A percentile compares a stretch with the other conserved stretches of the same genome.
These are phyloP conservation scores for Misgurnus mizolepis DNA, from an alignment of 2,113 vertebrate species.

Conservation along the genomic window DNA sequence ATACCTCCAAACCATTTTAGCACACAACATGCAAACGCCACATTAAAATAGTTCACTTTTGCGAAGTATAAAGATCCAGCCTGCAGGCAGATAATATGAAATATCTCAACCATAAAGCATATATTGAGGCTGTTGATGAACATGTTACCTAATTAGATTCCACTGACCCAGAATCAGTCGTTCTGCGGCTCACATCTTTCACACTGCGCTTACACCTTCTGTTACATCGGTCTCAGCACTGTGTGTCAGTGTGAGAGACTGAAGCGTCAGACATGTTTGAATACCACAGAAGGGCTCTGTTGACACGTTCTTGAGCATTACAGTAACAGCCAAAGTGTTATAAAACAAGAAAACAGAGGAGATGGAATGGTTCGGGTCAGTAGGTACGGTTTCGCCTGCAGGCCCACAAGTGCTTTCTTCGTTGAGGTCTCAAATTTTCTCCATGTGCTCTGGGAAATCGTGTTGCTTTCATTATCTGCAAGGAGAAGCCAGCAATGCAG, in stretches of 20 bases:
- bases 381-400: slow-evolving; percentile 67
- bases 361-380: slow-evolving; percentile 56
- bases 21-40: not conserved
- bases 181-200: slow-evolving; percentile 23
- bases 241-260: slow-evolving; percentile 43
- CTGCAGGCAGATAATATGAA: slow-evolving; percentile 6
- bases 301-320: slow-evolving; percentile 56
- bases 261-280: slow-evolving; percentile 44
- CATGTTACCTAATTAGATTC: slow-evolving; percentile 44
- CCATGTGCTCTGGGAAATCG: slow-evolving; percentile 70
- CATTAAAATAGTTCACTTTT: slow-evolving; percentile 11
- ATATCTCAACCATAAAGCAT: slow-evolving; percentile 37
- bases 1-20: not conserved
- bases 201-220: slow-evolving; percentile 36
- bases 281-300: slow-evolving; percentile 63
- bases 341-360: not conserved
- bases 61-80: not conserved
- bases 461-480: slow-evolving; percentile 74
- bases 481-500: slow-evolving; percentile 59
- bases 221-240: slow-evolving; percentile 49
- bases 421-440: slow-evolving; percentile 65
- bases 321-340: slow-evolving; percentile 64
- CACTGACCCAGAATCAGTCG: slow-evolving; percentile 27
- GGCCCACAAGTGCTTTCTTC: slow-evolving; percentile 63
- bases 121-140: slow-evolving; percentile 36